Evolutionary conservation across 2,113 vertebrate species (phyloP).

Genomic region (Nesoenas mayeri): DNA sequence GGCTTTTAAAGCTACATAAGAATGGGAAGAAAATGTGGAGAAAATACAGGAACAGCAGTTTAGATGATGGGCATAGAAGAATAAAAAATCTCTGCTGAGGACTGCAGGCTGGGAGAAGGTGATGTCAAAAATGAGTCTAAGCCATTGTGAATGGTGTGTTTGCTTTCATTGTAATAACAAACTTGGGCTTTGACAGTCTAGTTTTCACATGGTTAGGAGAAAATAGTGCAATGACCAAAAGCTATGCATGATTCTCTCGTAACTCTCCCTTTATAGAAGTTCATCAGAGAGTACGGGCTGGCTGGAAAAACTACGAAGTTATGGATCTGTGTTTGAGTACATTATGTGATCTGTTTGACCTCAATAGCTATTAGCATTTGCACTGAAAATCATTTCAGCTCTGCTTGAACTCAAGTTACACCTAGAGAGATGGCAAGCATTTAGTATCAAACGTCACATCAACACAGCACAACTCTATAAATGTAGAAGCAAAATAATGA

Average conservation of each 20-base stretch:
- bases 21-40: not conserved
- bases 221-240: not conserved
- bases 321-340: not conserved
- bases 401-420: not conserved
- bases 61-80: not conserved
- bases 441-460: not conserved
- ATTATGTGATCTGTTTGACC: not conserved
- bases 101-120: not conserved
- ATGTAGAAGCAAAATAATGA: not conserved
- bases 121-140: not conserved
- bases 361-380: not conserved
- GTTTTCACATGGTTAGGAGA: not conserved
- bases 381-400: not conserved
- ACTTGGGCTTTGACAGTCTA: not conserved
- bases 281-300: not conserved
- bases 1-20: not conserved
- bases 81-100: not conserved
- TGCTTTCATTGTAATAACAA: not conserved
- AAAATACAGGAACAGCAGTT: accelerated
- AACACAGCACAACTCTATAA: not conserved
- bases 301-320: not conserved
- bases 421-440: not conserved
- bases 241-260: not conserved
- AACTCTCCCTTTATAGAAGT: not conserved
- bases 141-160: not conserved